Base-by-base conservation (phyloP, 1,140 invertebrate genomes). In the Colletes gigas region DNA sequence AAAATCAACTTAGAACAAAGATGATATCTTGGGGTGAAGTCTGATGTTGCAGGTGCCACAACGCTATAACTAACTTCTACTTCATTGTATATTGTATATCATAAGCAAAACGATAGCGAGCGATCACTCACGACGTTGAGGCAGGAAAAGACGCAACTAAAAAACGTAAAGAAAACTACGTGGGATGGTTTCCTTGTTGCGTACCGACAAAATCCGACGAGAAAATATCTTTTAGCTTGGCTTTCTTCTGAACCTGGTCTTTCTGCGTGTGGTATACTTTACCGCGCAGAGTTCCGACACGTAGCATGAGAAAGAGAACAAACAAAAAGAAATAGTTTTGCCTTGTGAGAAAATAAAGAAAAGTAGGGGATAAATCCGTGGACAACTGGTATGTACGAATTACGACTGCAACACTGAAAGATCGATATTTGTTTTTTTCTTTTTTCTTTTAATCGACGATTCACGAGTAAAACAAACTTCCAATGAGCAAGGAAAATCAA, bases 191-290 rank as follows among this genome's bases (percentile, higher is more conserved):
- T 79, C 78, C 67, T 76, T 85, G 44, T 88, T 81, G 83, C 93
- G 91, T 94, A 95, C 94, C 94, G 93, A 95, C 95, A 94, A 95
- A 95, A 94, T 96, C 95, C 92, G 95, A 95, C 90, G 95, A 95
- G 94, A 96, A 96, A 94, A 96, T 95, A 95, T 96, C 95, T 95
- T 96, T 96, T 94, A 96, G 94, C 95, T 95, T 96, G 91, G 95
- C 95, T 94, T 95, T 96, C 94, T 95, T 95, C 94, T 95, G 95
- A 92, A 94, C 94, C 90, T 95, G 94, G 93, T 96, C 95, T 93
- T 95, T 95, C 94, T 95, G 95, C 92, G 94, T 94, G 93, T 95
- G 95, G 95, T 95, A 96, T 94, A 95, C 95, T 96, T 94, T 94
- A 94, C 94, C 89, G 87, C 88, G 90, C 88, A 89, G 70, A 77